phyloP scores from a whole-genome alignment of 2,888 invertebrate species.

The Flabesymbios commensalis region DNA sequence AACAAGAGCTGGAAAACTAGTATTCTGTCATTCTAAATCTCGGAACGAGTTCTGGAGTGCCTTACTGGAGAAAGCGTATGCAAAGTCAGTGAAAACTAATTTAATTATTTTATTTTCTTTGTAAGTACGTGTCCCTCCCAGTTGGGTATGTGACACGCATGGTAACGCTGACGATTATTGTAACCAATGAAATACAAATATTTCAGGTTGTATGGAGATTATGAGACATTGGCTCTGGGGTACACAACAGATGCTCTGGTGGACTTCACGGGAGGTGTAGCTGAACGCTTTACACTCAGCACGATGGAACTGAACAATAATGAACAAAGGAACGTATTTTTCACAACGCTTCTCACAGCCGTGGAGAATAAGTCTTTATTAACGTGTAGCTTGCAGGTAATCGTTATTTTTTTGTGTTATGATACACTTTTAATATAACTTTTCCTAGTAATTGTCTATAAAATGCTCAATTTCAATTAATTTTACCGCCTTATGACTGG shows the following conservation, averaged over 20 bases:
- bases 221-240: slow-evolving; percentile 66
- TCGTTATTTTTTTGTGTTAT: too few relatives aligned
- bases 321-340: slow-evolving; percentile 58
- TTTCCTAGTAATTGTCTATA: too few relatives aligned
- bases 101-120: neutral
- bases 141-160: too few relatives aligned
- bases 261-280: slow-evolving; percentile 69
- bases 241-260: slow-evolving; percentile 67
- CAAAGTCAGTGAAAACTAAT: slow-evolving; percentile 63
- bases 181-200: neutral
- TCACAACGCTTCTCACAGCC: slow-evolving; percentile 63
- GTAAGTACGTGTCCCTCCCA: neutral
- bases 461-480: too few relatives aligned
- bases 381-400: slow-evolving; percentile 66
- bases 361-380: slow-evolving; percentile 66
- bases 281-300: slow-evolving; percentile 62
- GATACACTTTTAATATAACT: too few relatives aligned
- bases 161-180: neutral
- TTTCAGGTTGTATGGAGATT: slow-evolving; percentile 65
- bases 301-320: slow-evolving; percentile 46
- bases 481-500: too few relatives aligned
- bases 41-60: slow-evolving; percentile 69
- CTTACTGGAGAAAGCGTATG: slow-evolving; percentile 69
- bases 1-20: slow-evolving; percentile 66
- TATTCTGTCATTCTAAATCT: slow-evolving; percentile 66